A percentile compares a stretch with the other conserved stretches of the same genome.
phyloP scores from a whole-genome alignment of 2,113 vertebrate species.

The Herpailurus yagouaroundi region DNA sequence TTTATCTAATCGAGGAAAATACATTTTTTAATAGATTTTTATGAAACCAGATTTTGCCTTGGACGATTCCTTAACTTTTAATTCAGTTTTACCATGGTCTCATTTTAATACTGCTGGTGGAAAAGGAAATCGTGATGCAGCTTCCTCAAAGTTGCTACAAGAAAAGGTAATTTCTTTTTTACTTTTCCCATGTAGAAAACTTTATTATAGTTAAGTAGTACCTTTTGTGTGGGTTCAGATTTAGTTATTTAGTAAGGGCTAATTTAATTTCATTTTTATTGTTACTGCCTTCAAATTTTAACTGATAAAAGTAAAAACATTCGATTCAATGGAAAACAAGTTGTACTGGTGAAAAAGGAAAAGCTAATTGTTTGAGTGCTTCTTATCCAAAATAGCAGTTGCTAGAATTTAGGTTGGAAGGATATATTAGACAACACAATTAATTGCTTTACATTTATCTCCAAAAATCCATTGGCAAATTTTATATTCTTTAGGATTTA shows the following conservation, averaged over 20 bases:
- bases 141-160: constrained; percentile 96
- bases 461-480: neutral
- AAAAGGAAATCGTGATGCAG: constrained; percentile 92
- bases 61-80: constrained; percentile 96
- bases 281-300: neutral
- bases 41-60: constrained; percentile 98
- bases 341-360: constrained; percentile 28
- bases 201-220: constrained; percentile 23
- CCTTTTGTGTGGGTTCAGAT: constrained; percentile 25
- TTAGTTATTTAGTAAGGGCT: constrained; percentile 47
- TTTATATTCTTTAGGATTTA: constrained; percentile 56
- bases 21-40: constrained; percentile 92
- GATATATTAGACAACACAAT: neutral
- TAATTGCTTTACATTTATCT: constrained; percentile 48
- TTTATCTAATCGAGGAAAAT: constrained; percentile 61
- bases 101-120: constrained; percentile 96
- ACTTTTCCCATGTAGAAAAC: constrained; percentile 34
- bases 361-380: constrained; percentile 16
- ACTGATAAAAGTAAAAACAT: constrained; percentile 38
- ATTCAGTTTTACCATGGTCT: constrained; percentile 97
- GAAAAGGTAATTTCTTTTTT: constrained; percentile 91
- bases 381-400: constrained; percentile 29
- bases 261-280: constrained; percentile 50
- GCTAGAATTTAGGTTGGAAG: constrained; percentile 40
- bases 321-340: neutral